Conservation (phyloP, 2,113 vertebrate species). For the Calidris pygmaea region DNA sequence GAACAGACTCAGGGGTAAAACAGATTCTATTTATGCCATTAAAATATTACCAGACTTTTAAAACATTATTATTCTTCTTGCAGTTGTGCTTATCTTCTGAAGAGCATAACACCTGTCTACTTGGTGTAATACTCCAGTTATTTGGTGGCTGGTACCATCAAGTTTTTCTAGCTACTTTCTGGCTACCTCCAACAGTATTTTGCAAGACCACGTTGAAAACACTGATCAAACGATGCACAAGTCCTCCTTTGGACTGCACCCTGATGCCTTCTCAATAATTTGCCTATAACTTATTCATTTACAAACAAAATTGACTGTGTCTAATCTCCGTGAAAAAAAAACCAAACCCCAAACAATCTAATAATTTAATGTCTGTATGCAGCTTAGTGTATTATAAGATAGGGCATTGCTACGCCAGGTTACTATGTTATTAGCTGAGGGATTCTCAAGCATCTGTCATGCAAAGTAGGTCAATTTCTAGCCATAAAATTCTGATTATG, state of each 20-base stretch:
- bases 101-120: background rate
- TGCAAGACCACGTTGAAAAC: rapidly evolving
- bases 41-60: background rate
- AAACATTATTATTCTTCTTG: background rate
- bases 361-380: conserved; percentile 61
- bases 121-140: background rate
- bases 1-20: background rate
- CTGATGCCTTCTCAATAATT: background rate
- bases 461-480: conserved; percentile 77
- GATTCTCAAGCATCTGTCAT: conserved; percentile 69
- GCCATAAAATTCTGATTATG: conserved; percentile 74
- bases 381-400: conserved; percentile 51
- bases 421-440: conserved; percentile 68
- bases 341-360: background rate
- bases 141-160: background rate
- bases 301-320: conserved; percentile 57
- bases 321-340: conserved; percentile 45
- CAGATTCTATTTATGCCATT: background rate
- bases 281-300: conserved; percentile 22
- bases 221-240: background rate
- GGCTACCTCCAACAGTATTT: background rate
- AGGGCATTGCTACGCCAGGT: conserved; percentile 68
- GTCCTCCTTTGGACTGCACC: background rate
- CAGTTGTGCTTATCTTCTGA: background rate
- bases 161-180: background rate